Base-by-base conservation (phyloP, 53 echinoderm and acorn worm genomes). In the Antedon mediterranea region DNA sequence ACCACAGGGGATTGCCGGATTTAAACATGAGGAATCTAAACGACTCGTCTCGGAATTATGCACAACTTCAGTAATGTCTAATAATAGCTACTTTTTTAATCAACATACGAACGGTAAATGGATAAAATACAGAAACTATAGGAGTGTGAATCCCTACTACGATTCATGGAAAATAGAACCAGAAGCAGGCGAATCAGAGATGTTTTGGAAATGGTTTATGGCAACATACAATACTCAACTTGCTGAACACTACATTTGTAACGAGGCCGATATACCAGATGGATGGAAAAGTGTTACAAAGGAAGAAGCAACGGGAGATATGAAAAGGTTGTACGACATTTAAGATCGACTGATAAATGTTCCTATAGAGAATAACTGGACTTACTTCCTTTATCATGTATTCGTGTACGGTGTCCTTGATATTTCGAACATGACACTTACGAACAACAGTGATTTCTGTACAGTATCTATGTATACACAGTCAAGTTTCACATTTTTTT, bases 161-260 rank as follows among this genome's bases (percentile, higher is more conserved):
- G 23, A 9, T 57, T 8, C 57, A 57, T 57, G 57, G 57, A 57
- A 57, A 23, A 57, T 57, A 2, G 14, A 57, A 26, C 57, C 57
- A 3, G 9, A 23, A 3, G 57, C 3, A 15, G 23, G 11, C 1
- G 57, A 57, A 0, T 77, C 83, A 13, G n/a, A 74, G 6, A 43
- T 72, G 0, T 83, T 83, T 32, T 83, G 83, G 83, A 83, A 77
- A 33, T 83, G 83, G 83, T 77, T 83, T 4, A 26, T 83, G 34
- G 74, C 74, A 30, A 37, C 30, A 0, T 83, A 74, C 31, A 83
- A 78, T 26, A 34, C 77, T 28, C 77, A 83, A 31, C 77, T 83
- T 72, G 83, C 83, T 27, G 13, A 32, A 37, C 15, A 71, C 32
- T 83, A 77, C 71, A 43, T 34, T 34, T 14, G 28, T 3, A 71